phyloP scores from a whole-genome alignment of 2,113 vertebrate species.

The Sinocyclocheilus rhinocerous region DNA sequence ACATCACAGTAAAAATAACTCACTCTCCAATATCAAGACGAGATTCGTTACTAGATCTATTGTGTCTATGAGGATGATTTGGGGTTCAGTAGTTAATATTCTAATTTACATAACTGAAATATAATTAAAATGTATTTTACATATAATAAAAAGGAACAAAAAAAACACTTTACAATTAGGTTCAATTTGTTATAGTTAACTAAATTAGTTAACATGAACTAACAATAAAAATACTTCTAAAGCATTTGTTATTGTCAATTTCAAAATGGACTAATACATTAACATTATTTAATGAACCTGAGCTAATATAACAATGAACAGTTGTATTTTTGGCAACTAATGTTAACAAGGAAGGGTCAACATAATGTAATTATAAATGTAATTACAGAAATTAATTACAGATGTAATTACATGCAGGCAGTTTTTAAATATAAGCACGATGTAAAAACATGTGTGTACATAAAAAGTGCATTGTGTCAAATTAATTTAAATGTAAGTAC shows the following conservation, averaged over 20 bases:
- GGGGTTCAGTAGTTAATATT: neutral
- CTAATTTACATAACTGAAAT: neutral
- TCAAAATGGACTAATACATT: neutral
- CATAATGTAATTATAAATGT: too few relatives aligned
- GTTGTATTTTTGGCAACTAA: neutral
- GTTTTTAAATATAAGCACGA: too few relatives aligned
- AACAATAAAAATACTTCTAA: neutral
- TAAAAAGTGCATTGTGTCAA: too few relatives aligned
- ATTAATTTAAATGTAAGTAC: too few relatives aligned
- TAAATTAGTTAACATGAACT: neutral
- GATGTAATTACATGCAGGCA: too few relatives aligned
- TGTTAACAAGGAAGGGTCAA: neutral
- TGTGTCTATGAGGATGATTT: neutral
- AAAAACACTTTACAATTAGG: too few relatives aligned
- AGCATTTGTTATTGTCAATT: neutral
- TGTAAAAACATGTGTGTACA: too few relatives aligned
- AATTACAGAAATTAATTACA: too few relatives aligned
- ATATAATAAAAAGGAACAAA: neutral
- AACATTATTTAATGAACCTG: neutral
- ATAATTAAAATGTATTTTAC: neutral
- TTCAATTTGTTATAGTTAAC: neutral
- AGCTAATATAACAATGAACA: neutral
- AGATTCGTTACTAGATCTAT: neutral
- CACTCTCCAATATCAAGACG: neutral
- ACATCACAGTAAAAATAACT: constrained; percentile 1